Evolutionary conservation across 92 coral and sea anemone genomes (phyloP).

Genomic region (Umimayanthus kanabou): DNA sequence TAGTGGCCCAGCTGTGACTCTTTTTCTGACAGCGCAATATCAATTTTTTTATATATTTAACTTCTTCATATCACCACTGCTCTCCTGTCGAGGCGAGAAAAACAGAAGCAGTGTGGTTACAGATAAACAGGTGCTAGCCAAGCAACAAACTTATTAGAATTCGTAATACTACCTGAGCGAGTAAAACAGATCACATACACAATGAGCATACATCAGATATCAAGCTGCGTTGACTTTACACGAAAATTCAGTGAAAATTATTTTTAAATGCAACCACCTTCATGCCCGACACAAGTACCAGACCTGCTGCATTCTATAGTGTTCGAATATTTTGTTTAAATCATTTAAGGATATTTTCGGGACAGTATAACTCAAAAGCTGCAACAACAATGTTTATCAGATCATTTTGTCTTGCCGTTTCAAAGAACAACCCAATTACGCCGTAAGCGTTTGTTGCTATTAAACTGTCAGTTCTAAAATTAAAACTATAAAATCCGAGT

Average conservation of each 20-base stretch:
- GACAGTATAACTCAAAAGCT: neutral
- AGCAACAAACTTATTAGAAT: neutral
- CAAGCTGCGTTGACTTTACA: neutral
- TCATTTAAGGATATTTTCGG: too few relatives aligned
- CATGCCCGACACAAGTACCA: neutral
- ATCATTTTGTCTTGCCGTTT: neutral
- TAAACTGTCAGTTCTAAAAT: neutral
- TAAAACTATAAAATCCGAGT: neutral
- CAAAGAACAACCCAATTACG: neutral
- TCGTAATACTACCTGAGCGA: neutral
- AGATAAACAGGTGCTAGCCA: constrained; percentile 1
- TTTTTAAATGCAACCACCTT: neutral
- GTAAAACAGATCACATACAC: too few relatives aligned
- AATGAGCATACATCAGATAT: neutral
- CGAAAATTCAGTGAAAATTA: neutral
- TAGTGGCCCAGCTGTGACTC: neutral
- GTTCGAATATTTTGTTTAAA: neutral
- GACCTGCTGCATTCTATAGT: neutral
- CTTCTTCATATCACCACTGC: neutral
- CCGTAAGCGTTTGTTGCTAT: neutral
- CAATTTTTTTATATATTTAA: neutral
- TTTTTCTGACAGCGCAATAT: neutral
- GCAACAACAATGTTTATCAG: neutral
- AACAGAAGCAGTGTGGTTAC: neutral
- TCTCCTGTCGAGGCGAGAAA: constrained; percentile 2